A percentile compares a stretch with the other conserved stretches of the same genome.
Conservation (phyloP, 2,113 vertebrate species). For the Talpa occidentalis region DNA sequence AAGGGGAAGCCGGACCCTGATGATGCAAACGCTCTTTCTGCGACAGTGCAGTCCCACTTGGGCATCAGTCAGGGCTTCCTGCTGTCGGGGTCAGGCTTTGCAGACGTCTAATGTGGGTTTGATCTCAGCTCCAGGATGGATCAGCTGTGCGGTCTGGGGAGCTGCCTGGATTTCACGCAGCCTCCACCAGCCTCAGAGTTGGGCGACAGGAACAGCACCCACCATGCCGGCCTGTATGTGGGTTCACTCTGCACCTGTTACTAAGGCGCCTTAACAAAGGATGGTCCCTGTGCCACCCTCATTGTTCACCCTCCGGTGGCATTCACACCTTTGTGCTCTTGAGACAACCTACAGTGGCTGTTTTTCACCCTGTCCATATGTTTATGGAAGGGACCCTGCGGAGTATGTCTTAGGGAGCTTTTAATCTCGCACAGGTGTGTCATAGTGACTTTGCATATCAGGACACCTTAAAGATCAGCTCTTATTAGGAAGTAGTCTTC, state of each 20-base stretch:
- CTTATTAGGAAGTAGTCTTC: neutral
- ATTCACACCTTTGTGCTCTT: neutral
- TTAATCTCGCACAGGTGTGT: neutral
- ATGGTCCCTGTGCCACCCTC: fast-evolving
- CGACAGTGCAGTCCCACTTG: neutral
- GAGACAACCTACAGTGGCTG: neutral
- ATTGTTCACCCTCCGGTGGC: neutral
- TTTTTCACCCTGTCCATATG: too few species aligned
- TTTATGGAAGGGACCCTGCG: neutral
- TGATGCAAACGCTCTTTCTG: neutral
- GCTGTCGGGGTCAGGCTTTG: too few species aligned
- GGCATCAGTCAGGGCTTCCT: neutral
- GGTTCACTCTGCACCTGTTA: neutral
- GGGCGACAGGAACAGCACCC: fast-evolving
- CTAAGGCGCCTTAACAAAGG: neutral
- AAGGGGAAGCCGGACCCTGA: neutral
- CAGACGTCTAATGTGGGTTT: neutral
- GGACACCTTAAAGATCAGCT: neutral
- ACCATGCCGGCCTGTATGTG: neutral
- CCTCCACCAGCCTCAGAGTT: neutral
- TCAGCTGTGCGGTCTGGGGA: too few species aligned
- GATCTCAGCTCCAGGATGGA: neutral
- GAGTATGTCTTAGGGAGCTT: neutral
- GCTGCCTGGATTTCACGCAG: neutral
- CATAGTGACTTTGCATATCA: constrained; percentile 16